phyloP scores from a whole-genome alignment of 2,888 invertebrate genomes.

The Bursaphelenchus okinawaensis region DNA sequence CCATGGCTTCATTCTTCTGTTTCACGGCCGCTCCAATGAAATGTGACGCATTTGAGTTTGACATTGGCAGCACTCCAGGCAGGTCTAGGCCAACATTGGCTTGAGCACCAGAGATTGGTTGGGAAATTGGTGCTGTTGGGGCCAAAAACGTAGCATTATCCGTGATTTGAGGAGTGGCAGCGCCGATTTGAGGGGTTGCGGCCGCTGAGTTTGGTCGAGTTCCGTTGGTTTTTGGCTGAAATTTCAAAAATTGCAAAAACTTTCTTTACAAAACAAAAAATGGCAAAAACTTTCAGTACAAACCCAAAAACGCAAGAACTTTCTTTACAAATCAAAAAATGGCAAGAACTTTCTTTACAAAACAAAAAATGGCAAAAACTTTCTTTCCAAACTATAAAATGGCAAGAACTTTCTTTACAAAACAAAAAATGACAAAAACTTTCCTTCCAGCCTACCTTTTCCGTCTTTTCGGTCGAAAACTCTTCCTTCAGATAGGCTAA shows the following conservation, averaged over 20 bases:
- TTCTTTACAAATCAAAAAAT: neutral
- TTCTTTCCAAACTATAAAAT: too few relatives aligned
- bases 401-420: neutral
- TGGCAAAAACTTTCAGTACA: neutral
- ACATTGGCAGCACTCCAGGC: neutral
- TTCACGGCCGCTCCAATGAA: neutral
- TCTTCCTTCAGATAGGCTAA: conserved; percentile 1
- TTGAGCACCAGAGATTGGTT: neutral
- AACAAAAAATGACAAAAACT: neutral
- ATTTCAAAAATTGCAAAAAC: neutral
- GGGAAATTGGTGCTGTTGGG: neutral
- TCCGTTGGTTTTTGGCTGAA: neutral
- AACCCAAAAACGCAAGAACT: too few relatives aligned
- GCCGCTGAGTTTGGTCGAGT: neutral
- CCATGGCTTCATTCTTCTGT: neutral
- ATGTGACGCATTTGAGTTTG: neutral
- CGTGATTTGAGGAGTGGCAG: neutral
- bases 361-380: neutral
- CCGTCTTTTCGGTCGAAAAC: neutral
- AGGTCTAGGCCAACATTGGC: neutral
- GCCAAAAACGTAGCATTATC: neutral
- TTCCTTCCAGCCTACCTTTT: too few relatives aligned
- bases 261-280: neutral
- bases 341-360: neutral
- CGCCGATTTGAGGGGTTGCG: neutral